Conservation (phyloP, 2,888 invertebrate species). For the Perithous albicinctus region DNA sequence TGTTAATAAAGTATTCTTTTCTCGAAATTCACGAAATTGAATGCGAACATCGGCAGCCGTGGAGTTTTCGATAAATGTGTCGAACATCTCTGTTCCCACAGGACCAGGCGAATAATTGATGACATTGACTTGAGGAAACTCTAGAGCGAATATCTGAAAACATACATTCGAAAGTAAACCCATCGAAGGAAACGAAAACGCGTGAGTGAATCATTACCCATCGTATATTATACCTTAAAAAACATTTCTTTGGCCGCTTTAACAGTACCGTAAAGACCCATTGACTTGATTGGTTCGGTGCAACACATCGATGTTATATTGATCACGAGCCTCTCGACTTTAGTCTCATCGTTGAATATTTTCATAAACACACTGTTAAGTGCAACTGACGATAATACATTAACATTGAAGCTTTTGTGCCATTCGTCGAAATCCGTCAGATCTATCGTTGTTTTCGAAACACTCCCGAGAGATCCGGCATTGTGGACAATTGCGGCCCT, state of each 20-base stretch:
- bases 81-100: constrained; percentile 95
- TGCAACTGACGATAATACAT: constrained; percentile 90
- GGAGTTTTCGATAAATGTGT: constrained; percentile 87
- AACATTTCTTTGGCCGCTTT: constrained; percentile 97
- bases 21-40: constrained; percentile 88
- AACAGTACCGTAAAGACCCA: constrained; percentile 93
- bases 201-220: not conserved
- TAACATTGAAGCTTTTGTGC: constrained; percentile 90
- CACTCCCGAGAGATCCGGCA: constrained; percentile 93
- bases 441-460: constrained; percentile 88
- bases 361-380: constrained; percentile 91
- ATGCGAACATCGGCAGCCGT: constrained; percentile 87
- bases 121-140: constrained; percentile 90
- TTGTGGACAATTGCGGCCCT: constrained; percentile 94
- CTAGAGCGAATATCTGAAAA: constrained; percentile 89
- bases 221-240: constrained; percentile 88
- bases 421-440: constrained; percentile 88
- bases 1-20: constrained; percentile 88
- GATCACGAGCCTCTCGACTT: constrained; percentile 86
- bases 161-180: no score
- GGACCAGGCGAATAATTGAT: constrained; percentile 97
- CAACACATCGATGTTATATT: constrained; percentile 95
- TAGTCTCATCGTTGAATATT: constrained; percentile 85
- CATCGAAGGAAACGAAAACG: not conserved
- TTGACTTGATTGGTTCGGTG: constrained; percentile 90